These are phyloP conservation scores for Tetanocera ferruginea DNA, from an alignment of 2,888 invertebrate genomes.

Conservation along the genomic window DNA sequence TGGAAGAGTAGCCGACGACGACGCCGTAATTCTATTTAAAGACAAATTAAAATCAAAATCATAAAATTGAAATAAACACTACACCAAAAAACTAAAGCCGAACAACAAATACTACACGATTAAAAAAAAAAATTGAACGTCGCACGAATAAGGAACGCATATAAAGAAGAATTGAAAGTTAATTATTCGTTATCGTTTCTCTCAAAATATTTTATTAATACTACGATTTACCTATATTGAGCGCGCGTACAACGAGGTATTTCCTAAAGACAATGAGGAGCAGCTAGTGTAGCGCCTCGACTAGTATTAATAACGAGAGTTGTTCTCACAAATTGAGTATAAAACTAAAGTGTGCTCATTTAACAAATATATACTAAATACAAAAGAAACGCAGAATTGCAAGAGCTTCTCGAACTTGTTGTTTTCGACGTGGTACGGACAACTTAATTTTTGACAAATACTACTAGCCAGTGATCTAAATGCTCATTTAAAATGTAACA, in stretches of 20 bases:
- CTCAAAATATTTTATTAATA: constrained; percentile 29
- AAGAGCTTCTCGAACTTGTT: too few species aligned
- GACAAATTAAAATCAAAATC: not conserved
- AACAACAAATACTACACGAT: not conserved
- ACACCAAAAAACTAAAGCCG: not conserved
- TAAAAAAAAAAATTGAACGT: constrained; percentile 18
- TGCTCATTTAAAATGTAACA: too few species aligned
- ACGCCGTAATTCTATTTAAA: not conserved
- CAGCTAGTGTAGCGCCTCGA: too few species aligned
- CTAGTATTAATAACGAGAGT: too few species aligned
- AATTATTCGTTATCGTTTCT: constrained; percentile 35
- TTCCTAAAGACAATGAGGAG: not conserved
- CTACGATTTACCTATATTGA: constrained; percentile 19
- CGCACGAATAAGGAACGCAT: not conserved
- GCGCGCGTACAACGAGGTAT: not conserved
- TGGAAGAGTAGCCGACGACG: not conserved
- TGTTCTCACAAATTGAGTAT: too few species aligned
- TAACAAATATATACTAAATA: too few species aligned
- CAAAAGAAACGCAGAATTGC: too few species aligned
- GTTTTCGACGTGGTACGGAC: too few species aligned
- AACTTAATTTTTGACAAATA: too few species aligned
- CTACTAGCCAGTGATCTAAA: too few species aligned
- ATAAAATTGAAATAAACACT: not conserved
- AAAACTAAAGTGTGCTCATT: too few species aligned
- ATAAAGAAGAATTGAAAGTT: constrained; percentile 43